A percentile compares a stretch with the other conserved stretches of the same genome.
Conservation (phyloP, 2,113 vertebrate genomes). For the Ammodramus savannarum region DNA sequence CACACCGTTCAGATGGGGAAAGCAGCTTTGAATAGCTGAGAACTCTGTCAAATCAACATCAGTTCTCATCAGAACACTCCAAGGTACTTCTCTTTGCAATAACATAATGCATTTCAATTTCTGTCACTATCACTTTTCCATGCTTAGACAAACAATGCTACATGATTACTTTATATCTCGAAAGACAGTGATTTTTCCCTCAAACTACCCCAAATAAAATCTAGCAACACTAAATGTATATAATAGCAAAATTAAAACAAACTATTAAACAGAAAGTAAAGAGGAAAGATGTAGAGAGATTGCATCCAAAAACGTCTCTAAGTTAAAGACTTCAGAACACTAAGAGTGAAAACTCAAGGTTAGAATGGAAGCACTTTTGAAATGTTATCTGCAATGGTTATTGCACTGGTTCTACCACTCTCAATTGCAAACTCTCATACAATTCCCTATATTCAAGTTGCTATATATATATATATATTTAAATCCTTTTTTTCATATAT, state of each 20-base stretch:
- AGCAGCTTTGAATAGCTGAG: neutral
- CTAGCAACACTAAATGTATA: neutral
- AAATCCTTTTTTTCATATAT: neutral
- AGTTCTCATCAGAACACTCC: slow-evolving; percentile 1
- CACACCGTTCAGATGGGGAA: neutral
- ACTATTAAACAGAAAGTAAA: neutral
- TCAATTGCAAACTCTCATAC: neutral
- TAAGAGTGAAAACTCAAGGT: neutral
- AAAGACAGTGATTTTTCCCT: neutral
- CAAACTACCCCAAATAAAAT: neutral
- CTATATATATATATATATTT: neutral
- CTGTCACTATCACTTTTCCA: neutral
- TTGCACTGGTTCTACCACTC: neutral
- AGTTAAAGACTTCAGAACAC: neutral
- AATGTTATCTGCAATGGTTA: neutral
- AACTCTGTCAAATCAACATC: slow-evolving; percentile 32
- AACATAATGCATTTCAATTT: neutral
- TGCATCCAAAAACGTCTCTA: neutral
- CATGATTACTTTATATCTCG: neutral
- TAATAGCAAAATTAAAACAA: neutral
- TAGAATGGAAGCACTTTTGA: neutral
- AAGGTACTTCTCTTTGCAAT: slow-evolving; percentile 24
- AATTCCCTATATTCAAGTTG: neutral
- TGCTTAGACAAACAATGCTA: neutral
- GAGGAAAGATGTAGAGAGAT: neutral